Percentiles rank a stretch among this genome's conserved stretches.
phyloP scores from a whole-genome alignment of 2,888 invertebrate species.

The Machimus atricapillus region DNA sequence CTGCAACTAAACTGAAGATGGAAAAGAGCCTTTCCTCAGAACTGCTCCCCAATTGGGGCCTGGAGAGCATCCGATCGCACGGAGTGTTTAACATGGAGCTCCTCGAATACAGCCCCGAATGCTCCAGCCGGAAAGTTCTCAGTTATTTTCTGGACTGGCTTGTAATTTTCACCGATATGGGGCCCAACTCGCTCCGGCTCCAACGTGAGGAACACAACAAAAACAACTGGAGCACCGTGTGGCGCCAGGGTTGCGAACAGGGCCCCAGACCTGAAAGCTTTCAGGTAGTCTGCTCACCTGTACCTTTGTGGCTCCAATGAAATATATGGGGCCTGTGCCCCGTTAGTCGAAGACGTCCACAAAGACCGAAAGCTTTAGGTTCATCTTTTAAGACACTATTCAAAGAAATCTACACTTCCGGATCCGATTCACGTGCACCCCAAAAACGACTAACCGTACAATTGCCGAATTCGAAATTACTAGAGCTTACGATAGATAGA shows the following conservation, averaged over 20 bases:
- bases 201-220: not conserved
- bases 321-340: not conserved
- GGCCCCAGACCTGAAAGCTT: not conserved
- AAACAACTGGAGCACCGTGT: not conserved
- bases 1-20: constrained; percentile 44
- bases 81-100: not conserved
- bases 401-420: not conserved
- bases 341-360: not conserved
- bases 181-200: not conserved
- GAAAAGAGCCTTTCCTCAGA: not conserved
- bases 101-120: not conserved
- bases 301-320: not conserved
- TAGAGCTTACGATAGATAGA: not conserved
- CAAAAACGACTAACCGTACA: not conserved
- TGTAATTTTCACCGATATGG: not conserved
- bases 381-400: not conserved
- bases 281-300: not conserved
- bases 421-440: not conserved
- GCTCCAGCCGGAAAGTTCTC: not conserved
- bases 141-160: not conserved
- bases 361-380: not conserved
- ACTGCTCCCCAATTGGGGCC: not conserved
- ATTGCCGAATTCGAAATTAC: not conserved
- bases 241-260: not conserved
- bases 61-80: constrained; percentile 16